Evolutionary conservation across 2,888 invertebrate genomes (phyloP).

Genomic region (Coecobrya sp.): DNA sequence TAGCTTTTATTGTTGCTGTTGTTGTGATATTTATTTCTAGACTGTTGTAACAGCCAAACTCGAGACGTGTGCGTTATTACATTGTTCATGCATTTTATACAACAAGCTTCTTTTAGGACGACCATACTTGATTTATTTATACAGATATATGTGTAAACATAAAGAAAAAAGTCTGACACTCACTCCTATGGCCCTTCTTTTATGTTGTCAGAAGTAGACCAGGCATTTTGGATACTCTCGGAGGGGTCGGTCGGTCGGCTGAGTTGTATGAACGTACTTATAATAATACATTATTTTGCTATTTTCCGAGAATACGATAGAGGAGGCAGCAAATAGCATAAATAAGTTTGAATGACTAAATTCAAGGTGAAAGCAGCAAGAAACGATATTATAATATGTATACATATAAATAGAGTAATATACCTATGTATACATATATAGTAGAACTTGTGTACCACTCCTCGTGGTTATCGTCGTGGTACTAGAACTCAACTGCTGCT

Average conservation of each 20-base stretch:
- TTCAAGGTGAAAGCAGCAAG: conserved; percentile 61
- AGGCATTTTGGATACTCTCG: conserved; percentile 48
- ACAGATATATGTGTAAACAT: not conserved
- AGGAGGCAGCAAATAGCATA: conserved; percentile 48
- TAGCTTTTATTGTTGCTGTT: conserved; percentile 46
- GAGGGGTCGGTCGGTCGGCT: conserved; percentile 43
- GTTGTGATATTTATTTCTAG: not conserved
- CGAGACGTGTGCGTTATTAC: not conserved
- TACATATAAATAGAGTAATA: not conserved
- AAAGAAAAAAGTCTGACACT: conserved; percentile 26
- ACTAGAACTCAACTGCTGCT: not conserved
- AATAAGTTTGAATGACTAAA: conserved; percentile 68
- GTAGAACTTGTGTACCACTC: not conserved
- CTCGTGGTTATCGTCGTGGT: not conserved
- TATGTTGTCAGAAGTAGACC: conserved; percentile 61
- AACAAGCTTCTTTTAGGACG: not conserved
- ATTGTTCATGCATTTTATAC: not conserved
- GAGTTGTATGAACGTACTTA: conserved; percentile 32
- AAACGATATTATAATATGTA: not conserved
- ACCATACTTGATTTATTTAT: not conserved
- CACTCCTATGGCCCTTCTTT: conserved; percentile 58
- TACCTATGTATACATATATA: too few relatives aligned
- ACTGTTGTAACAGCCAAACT: not conserved
- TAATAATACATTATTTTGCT: conserved; percentile 41
- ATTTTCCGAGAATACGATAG: conserved; percentile 2